phyloP scores from a whole-genome alignment of 2,113 vertebrate genomes.

The Ciconia maguari region DNA sequence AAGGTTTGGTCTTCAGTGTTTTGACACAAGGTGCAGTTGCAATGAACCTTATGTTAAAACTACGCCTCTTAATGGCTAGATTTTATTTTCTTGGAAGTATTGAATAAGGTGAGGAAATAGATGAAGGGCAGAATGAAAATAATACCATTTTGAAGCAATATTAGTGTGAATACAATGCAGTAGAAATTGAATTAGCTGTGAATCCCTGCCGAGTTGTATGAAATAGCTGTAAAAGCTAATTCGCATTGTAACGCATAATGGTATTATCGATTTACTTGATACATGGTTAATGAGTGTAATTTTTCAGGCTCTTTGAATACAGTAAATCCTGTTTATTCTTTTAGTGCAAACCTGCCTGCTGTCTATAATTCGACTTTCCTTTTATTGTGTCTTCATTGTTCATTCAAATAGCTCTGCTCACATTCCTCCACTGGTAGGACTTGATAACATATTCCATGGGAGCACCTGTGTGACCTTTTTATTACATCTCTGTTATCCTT shows the following conservation, averaged over 20 bases:
- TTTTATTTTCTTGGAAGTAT: background rate
- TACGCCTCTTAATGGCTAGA: background rate
- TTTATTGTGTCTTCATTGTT: background rate
- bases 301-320: conserved; percentile 37
- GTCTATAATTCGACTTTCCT: background rate
- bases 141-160: background rate
- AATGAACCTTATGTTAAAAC: background rate
- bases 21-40: background rate
- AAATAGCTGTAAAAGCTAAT: conserved; percentile 48
- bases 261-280: conserved; percentile 44
- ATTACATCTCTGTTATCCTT: conserved; percentile 39
- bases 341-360: background rate
- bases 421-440: conserved; percentile 7
- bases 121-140: background rate
- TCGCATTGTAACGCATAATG: conserved; percentile 35
- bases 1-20: background rate
- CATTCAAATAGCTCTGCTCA: background rate
- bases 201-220: background rate
- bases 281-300: conserved; percentile 38
- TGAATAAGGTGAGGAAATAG: background rate
- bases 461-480: conserved; percentile 28
- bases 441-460: conserved; percentile 8
- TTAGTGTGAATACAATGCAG: background rate
- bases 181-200: conserved; percentile 21
- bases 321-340: conserved; percentile 34